Evolutionary conservation across 2,888 invertebrate genomes (phyloP).

Genomic region (Acronicta aceris): DNA sequence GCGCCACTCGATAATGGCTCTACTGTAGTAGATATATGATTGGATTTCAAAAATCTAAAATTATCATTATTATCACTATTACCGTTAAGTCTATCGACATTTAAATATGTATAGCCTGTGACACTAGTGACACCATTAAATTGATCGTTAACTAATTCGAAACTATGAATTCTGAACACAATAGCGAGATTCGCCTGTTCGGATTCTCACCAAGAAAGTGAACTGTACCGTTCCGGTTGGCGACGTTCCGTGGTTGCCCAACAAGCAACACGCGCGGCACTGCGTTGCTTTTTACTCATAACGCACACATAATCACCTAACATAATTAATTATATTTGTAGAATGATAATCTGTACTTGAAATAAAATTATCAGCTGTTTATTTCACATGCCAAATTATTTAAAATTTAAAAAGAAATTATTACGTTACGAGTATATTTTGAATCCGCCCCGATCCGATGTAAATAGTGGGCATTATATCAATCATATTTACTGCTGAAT

Average conservation of each 20-base stretch:
- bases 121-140: not conserved
- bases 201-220: conserved; percentile 82
- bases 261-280: conserved; percentile 50
- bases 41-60: no score
- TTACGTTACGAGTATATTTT: no score
- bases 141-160: conserved; percentile 10
- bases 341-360: conserved; percentile 18
- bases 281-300: conserved; percentile 39
- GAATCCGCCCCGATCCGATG: no score
- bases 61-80: no score
- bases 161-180: conserved; percentile 11
- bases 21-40: no score
- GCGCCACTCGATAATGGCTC: no score
- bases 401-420: not conserved
- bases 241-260: conserved; percentile 66
- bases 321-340: conserved; percentile 37
- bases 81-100: not conserved
- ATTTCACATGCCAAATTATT: conserved; percentile 3
- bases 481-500: no score
- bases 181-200: conserved; percentile 14
- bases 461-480: no score
- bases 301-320: conserved; percentile 48
- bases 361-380: conserved; percentile 19
- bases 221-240: conserved; percentile 75
- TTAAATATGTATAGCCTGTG: not conserved